Percentiles rank a stretch among this genome's conserved stretches.
These are phyloP conservation scores for Babylonia areolata DNA, from an alignment of 1,140 invertebrate genomes.

Conservation along the genomic window DNA sequence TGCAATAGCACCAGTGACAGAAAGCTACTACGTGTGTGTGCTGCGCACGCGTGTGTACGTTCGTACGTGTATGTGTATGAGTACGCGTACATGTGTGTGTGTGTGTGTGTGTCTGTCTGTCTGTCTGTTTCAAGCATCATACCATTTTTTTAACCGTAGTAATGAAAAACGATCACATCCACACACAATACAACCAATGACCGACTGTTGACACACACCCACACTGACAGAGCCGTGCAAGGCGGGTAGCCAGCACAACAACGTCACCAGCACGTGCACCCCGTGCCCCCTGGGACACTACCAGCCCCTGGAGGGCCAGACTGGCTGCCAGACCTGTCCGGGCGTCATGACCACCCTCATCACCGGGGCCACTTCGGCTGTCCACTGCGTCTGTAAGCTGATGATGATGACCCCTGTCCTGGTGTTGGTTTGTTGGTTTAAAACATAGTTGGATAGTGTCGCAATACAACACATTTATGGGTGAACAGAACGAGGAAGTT, in stretches of 20 bases:
- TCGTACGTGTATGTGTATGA: not conserved
- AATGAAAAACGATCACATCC: no score
- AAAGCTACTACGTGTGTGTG: not conserved
- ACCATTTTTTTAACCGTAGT: no score
- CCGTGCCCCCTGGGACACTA: slow-evolving; percentile 3
- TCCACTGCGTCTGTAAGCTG: slow-evolving; percentile 9
- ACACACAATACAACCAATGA: no score
- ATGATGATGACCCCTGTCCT: not conserved
- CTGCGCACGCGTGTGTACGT: not conserved
- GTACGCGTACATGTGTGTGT: not conserved
- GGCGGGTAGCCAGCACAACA: slow-evolving; percentile 13
- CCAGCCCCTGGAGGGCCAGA: slow-evolving; percentile 3
- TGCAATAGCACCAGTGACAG: no score
- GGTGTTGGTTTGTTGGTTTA: not conserved
- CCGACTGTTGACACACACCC: no score
- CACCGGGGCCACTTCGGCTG: not conserved
- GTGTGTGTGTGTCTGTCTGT: not conserved
- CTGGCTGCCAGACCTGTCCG: not conserved
- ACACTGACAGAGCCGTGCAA: not conserved
- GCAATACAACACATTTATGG: no score
- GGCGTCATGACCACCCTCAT: not conserved
- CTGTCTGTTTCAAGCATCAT: not conserved
- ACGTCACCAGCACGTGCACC: not conserved
- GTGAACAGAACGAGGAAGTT: no score
- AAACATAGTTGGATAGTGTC: no score